phyloP scores from a whole-genome alignment of 1,140 invertebrate species.

The Drosophila albomicans region DNA sequence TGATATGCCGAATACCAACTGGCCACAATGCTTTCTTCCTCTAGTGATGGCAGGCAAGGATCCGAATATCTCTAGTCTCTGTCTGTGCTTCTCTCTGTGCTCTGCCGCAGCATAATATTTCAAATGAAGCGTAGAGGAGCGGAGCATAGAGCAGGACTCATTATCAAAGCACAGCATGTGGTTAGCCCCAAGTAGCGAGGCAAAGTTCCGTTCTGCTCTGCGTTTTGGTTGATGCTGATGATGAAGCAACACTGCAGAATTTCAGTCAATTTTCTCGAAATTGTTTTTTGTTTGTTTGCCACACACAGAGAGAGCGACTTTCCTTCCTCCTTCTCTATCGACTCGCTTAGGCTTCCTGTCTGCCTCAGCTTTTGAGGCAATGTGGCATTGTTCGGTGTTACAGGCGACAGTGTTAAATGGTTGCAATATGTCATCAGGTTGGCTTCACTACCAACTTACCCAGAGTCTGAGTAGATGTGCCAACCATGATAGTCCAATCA shows the following conservation, averaged over 20 bases:
- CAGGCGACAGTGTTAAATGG: conserved; percentile 84
- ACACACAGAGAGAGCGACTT: conserved; percentile 48
- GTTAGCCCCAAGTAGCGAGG: conserved; percentile 75
- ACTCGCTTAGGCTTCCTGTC: conserved; percentile 69
- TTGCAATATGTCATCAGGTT: conserved; percentile 84
- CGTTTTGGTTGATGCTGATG: neutral
- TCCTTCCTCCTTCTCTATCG: neutral
- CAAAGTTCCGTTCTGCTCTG: conserved; percentile 38
- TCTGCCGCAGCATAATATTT: conserved; percentile 77
- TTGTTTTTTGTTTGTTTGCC: conserved; percentile 82
- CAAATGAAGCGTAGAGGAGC: conserved; percentile 71
- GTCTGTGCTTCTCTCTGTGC: conserved; percentile 23
- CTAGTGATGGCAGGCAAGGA: neutral
- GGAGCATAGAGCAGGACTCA: conserved; percentile 57
- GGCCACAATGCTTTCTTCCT: conserved; percentile 12
- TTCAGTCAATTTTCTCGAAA: conserved; percentile 83
- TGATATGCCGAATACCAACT: conserved; percentile 58
- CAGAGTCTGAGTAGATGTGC: conserved; percentile 52
- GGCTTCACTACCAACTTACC: conserved; percentile 58
- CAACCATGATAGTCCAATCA: conserved; percentile 80
- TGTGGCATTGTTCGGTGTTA: conserved; percentile 72
- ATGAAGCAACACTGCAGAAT: conserved; percentile 83
- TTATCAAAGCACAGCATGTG: conserved; percentile 83
- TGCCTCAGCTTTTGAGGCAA: conserved; percentile 17
- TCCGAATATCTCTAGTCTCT: conserved; percentile 33